Conservation (phyloP, 2,888 invertebrate genomes). For the Eristalinus sepulchralis region DNA sequence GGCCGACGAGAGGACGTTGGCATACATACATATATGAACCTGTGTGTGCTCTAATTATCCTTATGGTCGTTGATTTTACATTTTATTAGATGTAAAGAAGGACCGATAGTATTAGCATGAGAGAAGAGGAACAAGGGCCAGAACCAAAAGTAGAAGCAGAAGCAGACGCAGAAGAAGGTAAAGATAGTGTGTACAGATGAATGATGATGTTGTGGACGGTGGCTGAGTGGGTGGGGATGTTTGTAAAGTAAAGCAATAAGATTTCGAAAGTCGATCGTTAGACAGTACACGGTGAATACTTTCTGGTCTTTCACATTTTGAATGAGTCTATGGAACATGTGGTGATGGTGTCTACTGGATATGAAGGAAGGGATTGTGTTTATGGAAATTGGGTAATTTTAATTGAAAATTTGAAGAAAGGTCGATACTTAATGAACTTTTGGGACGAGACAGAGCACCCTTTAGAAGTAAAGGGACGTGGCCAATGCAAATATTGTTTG, state of each 20-base stretch:
- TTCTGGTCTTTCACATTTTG: constrained; percentile 57
- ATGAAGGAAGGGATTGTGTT: constrained; percentile 30
- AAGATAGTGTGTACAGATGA: constrained; percentile 47
- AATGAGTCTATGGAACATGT: constrained; percentile 51
- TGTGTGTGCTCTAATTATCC: constrained; percentile 70
- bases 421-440: constrained; percentile 59
- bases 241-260: constrained; percentile 66
- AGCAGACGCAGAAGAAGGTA: constrained; percentile 6
- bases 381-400: constrained; percentile 67
- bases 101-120: constrained; percentile 67
- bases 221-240: constrained; percentile 27
- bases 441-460: constrained; percentile 1
- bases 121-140: constrained; percentile 1
- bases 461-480: background rate
- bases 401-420: constrained; percentile 65
- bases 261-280: constrained; percentile 66
- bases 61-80: constrained; percentile 72
- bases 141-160: background rate
- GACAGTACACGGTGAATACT: constrained; percentile 43
- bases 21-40: constrained; percentile 27
- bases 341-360: constrained; percentile 25
- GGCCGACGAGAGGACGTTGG: background rate
- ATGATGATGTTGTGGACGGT: constrained; percentile 20
- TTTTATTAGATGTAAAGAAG: constrained; percentile 71
- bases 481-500: background rate